Base-by-base conservation (phyloP, 1,140 invertebrate species). In the Anagrus nilaparvatae region DNA sequence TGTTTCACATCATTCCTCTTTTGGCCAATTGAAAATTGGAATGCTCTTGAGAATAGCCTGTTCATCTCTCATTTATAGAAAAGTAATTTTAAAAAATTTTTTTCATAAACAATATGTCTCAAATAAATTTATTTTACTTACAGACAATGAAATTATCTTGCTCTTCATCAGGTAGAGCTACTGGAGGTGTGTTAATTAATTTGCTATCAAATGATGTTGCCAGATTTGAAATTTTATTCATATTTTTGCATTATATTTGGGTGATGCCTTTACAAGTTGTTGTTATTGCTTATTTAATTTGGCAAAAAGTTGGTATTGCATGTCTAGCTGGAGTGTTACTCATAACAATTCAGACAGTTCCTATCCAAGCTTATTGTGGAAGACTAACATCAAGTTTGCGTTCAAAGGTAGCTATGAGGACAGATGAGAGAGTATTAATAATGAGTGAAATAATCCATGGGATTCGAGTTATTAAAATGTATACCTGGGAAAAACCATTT, bases 101-200 rank as follows among this genome's bases (percentile, higher is more conserved):
- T 27, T 28, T 9, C n/a, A 32, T 51, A 35, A 40, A 46, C 24
- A 43, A 34, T 36, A 13, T 38, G 16, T 13, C 13, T 16, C 13
- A 45, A 25, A 23, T 24, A 40, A 32, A 33, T 9, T 28, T 28
- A 14, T 16, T 24, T 27, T 3, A 17, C 40, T 25, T 7, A 27
- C 39, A 65, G 62, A 59, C 65, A 29, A 41, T 62, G 36, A 54
- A 57, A 10, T 46, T 71, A 33, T 69, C 65, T 23, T 55, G 58
- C 40, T 61, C 58, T 10, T 65, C 77, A 2, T 49, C 79, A 14
- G 65, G 65, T 16, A 57, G 70, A 45, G 76, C 76, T 3, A 82
- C 87, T 2, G 88, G 87, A 1, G 88, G 87, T 1, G 85, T 89
- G 63, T 81, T 90, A 43, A 78, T 92, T 20, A 91, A 92, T 55